Conservation (phyloP, 1,140 invertebrate species). For the Delia radicum region DNA sequence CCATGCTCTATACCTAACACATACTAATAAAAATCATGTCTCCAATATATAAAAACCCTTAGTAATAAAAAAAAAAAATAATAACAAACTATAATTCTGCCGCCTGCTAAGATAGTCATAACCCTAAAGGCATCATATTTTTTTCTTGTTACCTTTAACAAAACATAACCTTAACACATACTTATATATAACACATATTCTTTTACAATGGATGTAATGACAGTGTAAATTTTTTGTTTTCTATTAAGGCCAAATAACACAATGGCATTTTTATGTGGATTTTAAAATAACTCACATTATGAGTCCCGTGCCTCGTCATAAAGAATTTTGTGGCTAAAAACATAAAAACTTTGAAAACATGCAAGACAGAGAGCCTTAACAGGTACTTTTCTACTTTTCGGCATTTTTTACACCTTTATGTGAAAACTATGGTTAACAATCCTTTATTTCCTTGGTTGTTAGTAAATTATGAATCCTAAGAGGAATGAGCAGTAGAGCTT, state of each 20-base stretch:
- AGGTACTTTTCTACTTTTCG: neutral
- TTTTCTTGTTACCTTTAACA: neutral
- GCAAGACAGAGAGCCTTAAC: neutral
- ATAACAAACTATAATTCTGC: no score
- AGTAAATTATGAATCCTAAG: neutral
- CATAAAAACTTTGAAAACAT: neutral
- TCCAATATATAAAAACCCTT: no score
- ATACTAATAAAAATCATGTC: no score
- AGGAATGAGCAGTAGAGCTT: neutral
- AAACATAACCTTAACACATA: neutral
- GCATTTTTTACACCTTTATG: neutral
- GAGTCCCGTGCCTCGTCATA: conserved; percentile 11
- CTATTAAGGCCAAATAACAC: neutral
- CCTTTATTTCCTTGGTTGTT: neutral
- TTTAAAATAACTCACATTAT: conserved; percentile 12
- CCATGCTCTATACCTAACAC: no score
- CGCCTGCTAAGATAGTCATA: no score
- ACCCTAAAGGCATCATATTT: neutral
- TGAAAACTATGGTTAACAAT: neutral
- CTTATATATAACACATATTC: neutral
- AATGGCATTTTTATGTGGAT: neutral
- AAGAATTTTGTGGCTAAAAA: neutral
- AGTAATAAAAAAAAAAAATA: no score
- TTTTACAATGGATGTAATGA: neutral
- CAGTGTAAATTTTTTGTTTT: conserved; percentile 3